Evolutionary conservation across 2,113 vertebrate genomes (phyloP).

Genomic region (Notarius quadriscutis): DNA sequence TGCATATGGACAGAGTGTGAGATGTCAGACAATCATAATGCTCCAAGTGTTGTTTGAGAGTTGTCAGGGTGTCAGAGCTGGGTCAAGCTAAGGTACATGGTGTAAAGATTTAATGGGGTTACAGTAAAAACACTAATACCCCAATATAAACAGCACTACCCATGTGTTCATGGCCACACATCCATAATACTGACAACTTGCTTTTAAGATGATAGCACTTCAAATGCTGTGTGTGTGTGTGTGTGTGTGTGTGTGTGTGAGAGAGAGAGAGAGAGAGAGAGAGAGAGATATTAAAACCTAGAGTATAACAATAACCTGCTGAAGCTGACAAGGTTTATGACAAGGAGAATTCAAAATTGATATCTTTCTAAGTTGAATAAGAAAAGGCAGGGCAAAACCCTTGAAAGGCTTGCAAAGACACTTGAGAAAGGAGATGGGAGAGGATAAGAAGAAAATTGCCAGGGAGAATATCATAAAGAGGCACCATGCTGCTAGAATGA

Average conservation of each 20-base stretch:
- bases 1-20: conserved; percentile 51
- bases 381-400: not conserved
- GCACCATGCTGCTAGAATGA: conserved; percentile 44
- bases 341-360: conserved; percentile 2
- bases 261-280: not conserved
- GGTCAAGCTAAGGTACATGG: conserved; percentile 43
- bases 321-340: not conserved
- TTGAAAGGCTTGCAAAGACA: conserved; percentile 36
- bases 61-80: conserved; percentile 53
- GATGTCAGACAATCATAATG: conserved; percentile 44
- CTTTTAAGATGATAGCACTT: conserved; percentile 12
- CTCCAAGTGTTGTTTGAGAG: conserved; percentile 45
- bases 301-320: conserved; percentile 17
- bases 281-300: conserved; percentile 1
- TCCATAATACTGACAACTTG: conserved; percentile 28
- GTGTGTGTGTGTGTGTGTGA: not conserved
- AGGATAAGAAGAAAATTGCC: conserved; percentile 51
- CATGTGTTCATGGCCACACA: conserved; percentile 34
- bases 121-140: conserved; percentile 28
- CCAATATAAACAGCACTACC: conserved; percentile 32
- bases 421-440: conserved; percentile 30
- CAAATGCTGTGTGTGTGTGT: not conserved
- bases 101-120: conserved; percentile 42
- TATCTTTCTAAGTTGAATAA: conserved; percentile 12
- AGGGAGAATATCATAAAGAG: conserved; percentile 54